phyloP scores from a whole-genome alignment of 2,113 vertebrate genomes.

The Haemorhous mexicanus region DNA sequence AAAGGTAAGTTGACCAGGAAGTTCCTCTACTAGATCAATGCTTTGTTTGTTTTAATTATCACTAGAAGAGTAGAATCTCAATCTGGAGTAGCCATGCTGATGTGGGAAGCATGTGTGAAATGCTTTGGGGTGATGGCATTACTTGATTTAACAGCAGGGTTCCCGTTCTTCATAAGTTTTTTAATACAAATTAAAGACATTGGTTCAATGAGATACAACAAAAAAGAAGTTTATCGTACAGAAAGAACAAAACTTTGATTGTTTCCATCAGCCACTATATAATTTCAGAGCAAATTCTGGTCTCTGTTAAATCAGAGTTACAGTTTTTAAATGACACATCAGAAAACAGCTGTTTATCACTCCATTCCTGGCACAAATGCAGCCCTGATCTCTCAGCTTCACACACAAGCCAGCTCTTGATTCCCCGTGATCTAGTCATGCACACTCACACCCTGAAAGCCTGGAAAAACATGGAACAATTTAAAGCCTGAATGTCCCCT shows the following conservation, averaged over 20 bases:
- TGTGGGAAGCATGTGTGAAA: background rate
- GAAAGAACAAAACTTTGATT: background rate
- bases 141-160: background rate
- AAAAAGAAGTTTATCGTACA: background rate
- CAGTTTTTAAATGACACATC: background rate
- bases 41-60: background rate
- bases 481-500: background rate
- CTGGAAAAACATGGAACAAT: background rate
- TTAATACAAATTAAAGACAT: background rate
- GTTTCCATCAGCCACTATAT: background rate
- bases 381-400: background rate
- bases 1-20: background rate
- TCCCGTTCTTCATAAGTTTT: background rate
- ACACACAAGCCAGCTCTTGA: background rate
- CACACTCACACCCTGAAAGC: background rate
- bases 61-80: background rate
- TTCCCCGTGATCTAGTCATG: background rate
- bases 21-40: background rate
- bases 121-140: background rate
- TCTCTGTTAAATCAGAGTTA: background rate
- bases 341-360: background rate
- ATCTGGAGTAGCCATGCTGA: background rate
- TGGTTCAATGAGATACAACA: background rate
- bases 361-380: background rate
- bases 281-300: background rate